phyloP scores from a whole-genome alignment of 2,797 vertebrate genomes.

The Sarcoramphus papa region DNA sequence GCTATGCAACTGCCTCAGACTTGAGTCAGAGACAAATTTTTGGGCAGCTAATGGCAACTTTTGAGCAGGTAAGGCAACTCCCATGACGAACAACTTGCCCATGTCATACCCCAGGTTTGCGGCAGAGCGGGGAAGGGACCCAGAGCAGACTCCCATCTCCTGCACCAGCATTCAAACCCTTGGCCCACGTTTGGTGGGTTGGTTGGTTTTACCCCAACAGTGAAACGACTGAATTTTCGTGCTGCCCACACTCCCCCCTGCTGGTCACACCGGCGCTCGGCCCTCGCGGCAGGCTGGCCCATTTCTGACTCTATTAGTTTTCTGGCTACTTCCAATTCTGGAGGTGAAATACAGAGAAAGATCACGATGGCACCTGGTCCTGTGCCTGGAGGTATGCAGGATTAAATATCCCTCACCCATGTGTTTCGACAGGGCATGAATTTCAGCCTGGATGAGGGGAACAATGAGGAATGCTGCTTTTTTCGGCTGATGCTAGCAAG shows the following conservation, averaged over 20 bases:
- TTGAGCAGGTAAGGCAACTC: neutral
- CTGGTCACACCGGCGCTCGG: neutral
- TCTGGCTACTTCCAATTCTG: neutral
- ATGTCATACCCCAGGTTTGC: neutral
- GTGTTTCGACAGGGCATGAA: neutral
- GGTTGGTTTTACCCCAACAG: neutral
- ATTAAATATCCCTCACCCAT: neutral
- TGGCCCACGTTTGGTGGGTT: accelerated
- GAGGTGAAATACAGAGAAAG: neutral
- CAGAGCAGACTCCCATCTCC: neutral
- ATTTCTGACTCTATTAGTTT: accelerated
- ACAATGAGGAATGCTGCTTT: neutral
- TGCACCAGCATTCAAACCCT: neutral
- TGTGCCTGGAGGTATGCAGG: neutral
- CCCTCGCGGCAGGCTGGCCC: neutral
- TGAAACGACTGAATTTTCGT: accelerated
- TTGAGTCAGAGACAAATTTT: neutral
- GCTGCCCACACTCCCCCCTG: constrained; percentile 47
- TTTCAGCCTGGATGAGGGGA: neutral
- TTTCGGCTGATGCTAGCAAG: neutral
- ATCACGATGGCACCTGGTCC: neutral
- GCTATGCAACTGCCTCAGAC: neutral
- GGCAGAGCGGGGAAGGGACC: accelerated
- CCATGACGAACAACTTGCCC: accelerated
- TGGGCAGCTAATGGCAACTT: neutral